phyloP scores from a whole-genome alignment of 1,140 invertebrate genomes.

The Hydropsyche tenuis region DNA sequence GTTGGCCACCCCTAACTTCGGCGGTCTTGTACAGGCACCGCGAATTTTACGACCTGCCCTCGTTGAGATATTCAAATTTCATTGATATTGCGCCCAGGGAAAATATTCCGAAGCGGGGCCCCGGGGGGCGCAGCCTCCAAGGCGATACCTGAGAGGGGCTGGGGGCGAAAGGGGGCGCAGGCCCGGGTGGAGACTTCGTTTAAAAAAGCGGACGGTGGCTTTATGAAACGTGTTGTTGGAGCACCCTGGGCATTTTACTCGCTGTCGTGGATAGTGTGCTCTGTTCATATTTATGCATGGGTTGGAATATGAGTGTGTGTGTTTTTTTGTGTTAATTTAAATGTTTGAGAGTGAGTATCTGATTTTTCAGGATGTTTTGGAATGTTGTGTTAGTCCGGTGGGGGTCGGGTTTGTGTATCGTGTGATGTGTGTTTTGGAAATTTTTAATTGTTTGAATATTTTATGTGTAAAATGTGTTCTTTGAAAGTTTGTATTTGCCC shows the following conservation, averaged over 20 bases:
- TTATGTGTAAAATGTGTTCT: too few relatives aligned
- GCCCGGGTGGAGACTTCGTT: too few relatives aligned
- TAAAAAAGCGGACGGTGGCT: background rate
- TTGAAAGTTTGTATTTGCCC: too few relatives aligned
- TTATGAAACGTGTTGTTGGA: background rate
- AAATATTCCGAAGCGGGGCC: background rate
- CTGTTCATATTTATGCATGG: background rate
- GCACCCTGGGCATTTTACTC: background rate
- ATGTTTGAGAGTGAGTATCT: background rate
- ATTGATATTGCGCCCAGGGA: slow-evolving; percentile 27
- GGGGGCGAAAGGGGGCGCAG: background rate
- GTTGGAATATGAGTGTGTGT: background rate
- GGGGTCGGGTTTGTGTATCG: too few relatives aligned
- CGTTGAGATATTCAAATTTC: slow-evolving; percentile 33
- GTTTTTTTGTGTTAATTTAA: background rate
- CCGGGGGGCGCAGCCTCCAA: background rate
- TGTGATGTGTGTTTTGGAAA: too few relatives aligned
- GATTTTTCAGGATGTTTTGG: too few relatives aligned
- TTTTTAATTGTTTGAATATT: too few relatives aligned
- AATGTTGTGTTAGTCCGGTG: too few relatives aligned
- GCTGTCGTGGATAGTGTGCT: background rate
- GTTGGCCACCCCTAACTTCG: background rate
- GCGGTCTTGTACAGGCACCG: background rate
- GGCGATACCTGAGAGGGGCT: background rate
- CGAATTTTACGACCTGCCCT: background rate